Percentiles rank a stretch among this genome's conserved stretches.
These are phyloP conservation scores for Pristionchus maxplancki DNA, from an alignment of 2,888 invertebrate genomes.

Conservation along the genomic window DNA sequence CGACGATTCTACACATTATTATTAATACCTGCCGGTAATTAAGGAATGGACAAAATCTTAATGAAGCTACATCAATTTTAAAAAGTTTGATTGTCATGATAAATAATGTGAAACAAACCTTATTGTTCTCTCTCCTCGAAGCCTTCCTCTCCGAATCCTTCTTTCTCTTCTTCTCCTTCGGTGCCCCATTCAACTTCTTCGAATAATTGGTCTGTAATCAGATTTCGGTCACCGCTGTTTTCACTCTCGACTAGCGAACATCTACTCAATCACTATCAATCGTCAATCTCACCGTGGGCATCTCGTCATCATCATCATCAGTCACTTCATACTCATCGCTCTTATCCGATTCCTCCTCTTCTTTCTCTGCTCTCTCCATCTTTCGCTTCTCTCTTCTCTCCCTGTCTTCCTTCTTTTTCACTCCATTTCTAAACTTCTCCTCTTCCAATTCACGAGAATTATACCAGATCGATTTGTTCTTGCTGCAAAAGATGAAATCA, in stretches of 20 bases:
- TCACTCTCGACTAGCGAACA: no score
- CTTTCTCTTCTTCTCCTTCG: slow-evolving; percentile 27
- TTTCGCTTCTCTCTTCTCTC: slow-evolving; percentile 49
- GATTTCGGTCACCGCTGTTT: neutral
- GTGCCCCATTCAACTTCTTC: neutral
- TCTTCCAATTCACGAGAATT: slow-evolving; percentile 37
- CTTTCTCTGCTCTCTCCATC: slow-evolving; percentile 20
- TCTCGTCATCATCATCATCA: slow-evolving; percentile 33
- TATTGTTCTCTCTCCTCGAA: neutral
- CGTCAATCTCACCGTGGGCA: slow-evolving; percentile 1
- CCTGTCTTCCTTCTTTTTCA: slow-evolving; percentile 43
- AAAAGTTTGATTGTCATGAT: neutral
- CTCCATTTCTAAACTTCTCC: slow-evolving; percentile 48
- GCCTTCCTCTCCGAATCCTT: neutral
- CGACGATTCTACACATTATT: neutral
- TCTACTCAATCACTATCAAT: neutral
- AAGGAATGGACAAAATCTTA: no score
- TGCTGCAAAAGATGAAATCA: slow-evolving; percentile 23
- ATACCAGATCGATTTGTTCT: slow-evolving; percentile 4
- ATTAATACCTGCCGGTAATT: neutral
- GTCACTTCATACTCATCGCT: slow-evolving; percentile 49
- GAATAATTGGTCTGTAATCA: neutral
- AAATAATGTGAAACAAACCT: neutral
- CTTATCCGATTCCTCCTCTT: neutral
- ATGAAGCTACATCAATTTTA: no score